Evolutionary conservation across 2,888 invertebrate species (phyloP).

Genomic region (Pinctada fucata): DNA sequence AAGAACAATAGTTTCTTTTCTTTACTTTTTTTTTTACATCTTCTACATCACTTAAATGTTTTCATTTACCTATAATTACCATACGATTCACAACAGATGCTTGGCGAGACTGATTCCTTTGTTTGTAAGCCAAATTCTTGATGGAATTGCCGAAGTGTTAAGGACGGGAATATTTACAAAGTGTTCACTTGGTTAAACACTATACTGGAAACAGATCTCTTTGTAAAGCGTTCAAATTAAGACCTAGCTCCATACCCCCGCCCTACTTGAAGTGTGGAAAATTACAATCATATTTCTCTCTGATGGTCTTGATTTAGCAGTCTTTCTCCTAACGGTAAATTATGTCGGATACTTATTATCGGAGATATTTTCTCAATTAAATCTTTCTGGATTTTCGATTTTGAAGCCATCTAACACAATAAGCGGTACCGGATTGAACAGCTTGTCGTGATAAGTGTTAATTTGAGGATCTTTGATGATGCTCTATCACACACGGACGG

Average conservation of each 20-base stretch:
- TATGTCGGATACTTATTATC: background rate
- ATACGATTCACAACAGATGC: background rate
- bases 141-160: background rate
- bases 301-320: background rate
- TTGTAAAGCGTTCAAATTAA: background rate
- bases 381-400: too few species aligned
- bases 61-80: background rate
- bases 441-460: too few species aligned
- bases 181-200: background rate
- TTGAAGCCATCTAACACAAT: too few species aligned
- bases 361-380: background rate
- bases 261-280: background rate
- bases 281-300: background rate
- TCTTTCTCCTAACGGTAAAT: background rate
- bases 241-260: background rate
- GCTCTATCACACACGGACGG: too few species aligned
- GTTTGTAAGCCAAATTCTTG: background rate
- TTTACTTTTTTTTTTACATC: background rate
- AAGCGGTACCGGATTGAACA: too few species aligned
- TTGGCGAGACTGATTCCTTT: background rate
- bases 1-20: too few species aligned
- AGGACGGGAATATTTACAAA: background rate
- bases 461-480: too few species aligned
- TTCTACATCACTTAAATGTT: background rate
- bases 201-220: background rate